phyloP scores from a whole-genome alignment of 2,888 invertebrate species.

The Drosophila algonquin region DNA sequence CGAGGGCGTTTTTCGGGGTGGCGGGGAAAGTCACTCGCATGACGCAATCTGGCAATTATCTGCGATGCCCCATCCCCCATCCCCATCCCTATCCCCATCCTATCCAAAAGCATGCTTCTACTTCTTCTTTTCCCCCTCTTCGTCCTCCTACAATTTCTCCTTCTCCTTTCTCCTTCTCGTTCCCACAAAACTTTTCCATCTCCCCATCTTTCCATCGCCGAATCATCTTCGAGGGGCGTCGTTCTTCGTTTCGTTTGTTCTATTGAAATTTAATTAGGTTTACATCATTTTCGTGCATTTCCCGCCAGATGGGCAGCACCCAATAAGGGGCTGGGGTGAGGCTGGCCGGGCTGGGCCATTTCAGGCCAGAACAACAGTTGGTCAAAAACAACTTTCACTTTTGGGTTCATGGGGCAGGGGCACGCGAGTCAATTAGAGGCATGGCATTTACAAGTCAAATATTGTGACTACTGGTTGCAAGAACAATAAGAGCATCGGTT shows the following conservation, averaged over 20 bases:
- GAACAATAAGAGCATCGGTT: constrained; percentile 74
- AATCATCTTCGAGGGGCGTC: constrained; percentile 47
- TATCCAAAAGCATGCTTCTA: background rate
- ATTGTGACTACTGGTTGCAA: constrained; percentile 64
- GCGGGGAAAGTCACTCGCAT: constrained; percentile 57
- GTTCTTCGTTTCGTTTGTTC: constrained; percentile 46
- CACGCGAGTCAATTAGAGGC: constrained; percentile 71
- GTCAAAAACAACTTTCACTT: constrained; percentile 53
- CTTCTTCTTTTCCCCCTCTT: constrained; percentile 11
- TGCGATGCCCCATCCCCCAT: constrained; percentile 52
- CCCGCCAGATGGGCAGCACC: constrained; percentile 71
- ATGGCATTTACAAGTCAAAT: constrained; percentile 77
- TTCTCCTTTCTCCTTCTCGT: background rate
- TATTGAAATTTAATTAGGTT: constrained; percentile 80
- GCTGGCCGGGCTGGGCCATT: too few species aligned
- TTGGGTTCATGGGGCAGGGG: constrained; percentile 12
- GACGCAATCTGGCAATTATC: constrained; percentile 77
- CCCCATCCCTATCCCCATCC: too few species aligned
- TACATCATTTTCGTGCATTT: constrained; percentile 74
- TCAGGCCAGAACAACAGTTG: constrained; percentile 49
- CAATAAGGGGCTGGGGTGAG: constrained; percentile 13
- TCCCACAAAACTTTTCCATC: background rate
- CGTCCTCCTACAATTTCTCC: background rate
- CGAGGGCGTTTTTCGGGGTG: constrained; percentile 7
- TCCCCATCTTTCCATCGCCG: constrained; percentile 8